These are phyloP conservation scores for Falco naumanni DNA, from an alignment of 2,797 vertebrate species.

Conservation along the genomic window DNA sequence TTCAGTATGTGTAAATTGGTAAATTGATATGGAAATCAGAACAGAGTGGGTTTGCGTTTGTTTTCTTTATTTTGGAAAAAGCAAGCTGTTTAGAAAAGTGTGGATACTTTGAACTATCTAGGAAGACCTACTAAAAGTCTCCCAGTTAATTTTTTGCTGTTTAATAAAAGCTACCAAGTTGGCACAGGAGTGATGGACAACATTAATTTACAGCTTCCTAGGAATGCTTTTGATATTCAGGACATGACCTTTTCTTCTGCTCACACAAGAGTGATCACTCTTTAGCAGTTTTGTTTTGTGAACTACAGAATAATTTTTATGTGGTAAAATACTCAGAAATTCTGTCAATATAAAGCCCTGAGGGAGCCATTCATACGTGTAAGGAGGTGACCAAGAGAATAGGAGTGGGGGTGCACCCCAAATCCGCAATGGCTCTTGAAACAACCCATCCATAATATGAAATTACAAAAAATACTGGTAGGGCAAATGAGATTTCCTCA, in stretches of 20 bases:
- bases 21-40: background rate
- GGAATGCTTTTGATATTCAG: background rate
- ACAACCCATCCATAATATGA: background rate
- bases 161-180: background rate
- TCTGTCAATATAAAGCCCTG: background rate
- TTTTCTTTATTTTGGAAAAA: background rate
- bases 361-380: rapidly evolving
- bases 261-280: background rate
- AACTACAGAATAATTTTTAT: background rate
- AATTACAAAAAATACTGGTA: background rate
- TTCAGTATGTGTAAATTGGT: background rate
- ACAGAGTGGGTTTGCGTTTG: background rate
- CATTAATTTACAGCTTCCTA: background rate
- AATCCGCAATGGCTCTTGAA: background rate
- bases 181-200: background rate
- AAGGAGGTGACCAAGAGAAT: background rate
- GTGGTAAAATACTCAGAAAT: background rate
- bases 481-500: background rate
- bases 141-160: background rate
- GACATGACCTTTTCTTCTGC: background rate
- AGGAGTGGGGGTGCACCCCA: background rate
- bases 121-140: background rate
- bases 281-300: background rate
- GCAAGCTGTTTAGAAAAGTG: background rate
- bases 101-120: background rate